Evolutionary conservation across 1,140 invertebrate genomes (phyloP), one percentile per base, ranked within the genome.

Genomic region (Antheraea pernyi): DNA sequence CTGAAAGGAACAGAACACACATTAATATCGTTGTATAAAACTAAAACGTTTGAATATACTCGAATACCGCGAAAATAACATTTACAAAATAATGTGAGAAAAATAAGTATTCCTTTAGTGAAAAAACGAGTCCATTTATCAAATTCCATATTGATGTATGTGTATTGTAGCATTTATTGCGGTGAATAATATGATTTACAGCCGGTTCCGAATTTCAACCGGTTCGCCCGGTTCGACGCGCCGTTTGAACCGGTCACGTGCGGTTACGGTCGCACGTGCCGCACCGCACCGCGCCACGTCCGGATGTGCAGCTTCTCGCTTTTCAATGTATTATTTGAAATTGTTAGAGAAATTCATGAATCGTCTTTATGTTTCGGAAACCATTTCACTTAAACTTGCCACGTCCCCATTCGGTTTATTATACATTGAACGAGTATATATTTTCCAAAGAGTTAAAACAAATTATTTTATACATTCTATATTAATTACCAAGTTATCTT

Each of bases 241-340:
- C 19, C 18, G 18, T 61, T 61, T 30, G 60, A 61, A 30, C 60
- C 19, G 10, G 16, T 36, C 60, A 61, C 60, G 60, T 61, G 19
- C 60, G 19, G 60, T 22, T 61, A 10, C 3, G 19, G 60, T 13
- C 60, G 60, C 60, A 61, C 60, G 60, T 61, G 60, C 22, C 22
- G 4, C 22, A 30, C 22, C 22, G 22, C 22, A 30, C 22, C 22
- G 22, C 4, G 22, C 60, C 19, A n/a, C 60, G 46, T 36, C 60
- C 60, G 60, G 19, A 61, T 22, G 30, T 36, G 60, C 60, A 61
- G 13, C 60, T 19, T 61, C 60, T 61, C 30, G 60, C 60, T 61
- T 61, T 61, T 61, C 19, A 61, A 61, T 61, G 19, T 36, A n/a
- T 22, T 30, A 42, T 42, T 42, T 61, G 11, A 30, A 61, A 61